These are phyloP conservation scores for Eleutherodactylus coqui DNA, from an alignment of 2,797 vertebrate genomes.

Conservation along the genomic window DNA sequence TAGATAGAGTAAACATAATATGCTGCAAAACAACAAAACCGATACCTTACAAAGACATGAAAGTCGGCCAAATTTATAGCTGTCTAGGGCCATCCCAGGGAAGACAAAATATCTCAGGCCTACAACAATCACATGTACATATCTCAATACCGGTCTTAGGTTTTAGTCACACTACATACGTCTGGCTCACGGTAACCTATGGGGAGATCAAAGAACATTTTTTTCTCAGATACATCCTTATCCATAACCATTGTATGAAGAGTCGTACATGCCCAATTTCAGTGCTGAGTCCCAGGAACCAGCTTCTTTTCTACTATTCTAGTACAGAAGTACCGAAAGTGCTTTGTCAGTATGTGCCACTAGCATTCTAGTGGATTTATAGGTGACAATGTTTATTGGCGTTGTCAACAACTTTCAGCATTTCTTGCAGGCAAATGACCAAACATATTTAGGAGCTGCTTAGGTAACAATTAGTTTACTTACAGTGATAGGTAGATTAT, in stretches of 20 bases:
- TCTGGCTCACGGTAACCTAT: too few species aligned
- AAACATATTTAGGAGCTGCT: neutral
- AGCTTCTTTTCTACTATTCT: neutral
- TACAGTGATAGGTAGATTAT: neutral
- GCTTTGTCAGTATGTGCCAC: neutral
- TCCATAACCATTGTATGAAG: neutral
- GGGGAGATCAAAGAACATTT: too few species aligned
- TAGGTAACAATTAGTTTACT: neutral
- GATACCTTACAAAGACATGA: neutral
- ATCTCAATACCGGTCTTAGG: too few species aligned
- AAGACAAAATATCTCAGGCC: neutral
- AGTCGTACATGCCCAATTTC: neutral
- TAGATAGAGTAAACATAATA: slow-evolving; percentile 26
- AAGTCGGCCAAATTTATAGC: neutral
- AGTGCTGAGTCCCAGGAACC: neutral
- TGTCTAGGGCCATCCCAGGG: neutral
- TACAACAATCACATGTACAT: too few species aligned
- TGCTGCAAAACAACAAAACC: neutral
- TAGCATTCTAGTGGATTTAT: neutral
- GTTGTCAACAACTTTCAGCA: neutral
- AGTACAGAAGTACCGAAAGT: neutral
- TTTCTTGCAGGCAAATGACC: too few species aligned
- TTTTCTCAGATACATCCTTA: too few species aligned
- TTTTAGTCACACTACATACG: too few species aligned
- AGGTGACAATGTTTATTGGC: neutral